Evolutionary conservation across 2,888 invertebrate genomes (phyloP), one percentile per base, ranked within the genome.

Genomic region (Thecophora atra): DNA sequence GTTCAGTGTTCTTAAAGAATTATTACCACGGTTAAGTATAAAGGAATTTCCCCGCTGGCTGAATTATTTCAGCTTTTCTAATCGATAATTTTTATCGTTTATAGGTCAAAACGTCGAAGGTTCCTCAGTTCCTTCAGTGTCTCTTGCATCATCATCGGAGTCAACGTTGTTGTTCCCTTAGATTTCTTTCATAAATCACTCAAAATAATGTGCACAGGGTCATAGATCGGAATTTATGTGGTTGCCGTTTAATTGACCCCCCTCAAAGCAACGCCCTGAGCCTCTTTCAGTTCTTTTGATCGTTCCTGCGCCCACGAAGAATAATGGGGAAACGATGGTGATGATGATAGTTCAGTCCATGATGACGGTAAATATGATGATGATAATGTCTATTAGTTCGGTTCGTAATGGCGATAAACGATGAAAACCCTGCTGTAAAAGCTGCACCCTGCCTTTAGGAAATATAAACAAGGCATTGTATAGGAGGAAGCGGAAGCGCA

Each of bases 321-420:
- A 24, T 64, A 42, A n/a, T 47, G 6, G 13, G 8, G 26, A 24
- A 64, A 64, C 3, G 44, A 37, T 64, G 64, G 47, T 64, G 37
- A 37, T 37, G 37, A 37, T 37, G 37, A 2, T 11, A 37, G 37
- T n/a, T n/a, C n/a, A n/a, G n/a, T n/a, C n/a, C n/a, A n/a, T n/a
- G n/a, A n/a, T 37, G 37, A 37, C 11, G 37, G 11, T 37, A 11
- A 37, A 6, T 6, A 37, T 11, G 11, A 37, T 37, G 37, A 8
- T 37, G 37, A 37, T 37, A 37, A 37, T 37, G 37, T 37, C 11
- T 6, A 37, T 37, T 37, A 37, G 37, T 37, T 37, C 37, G 37
- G 62, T 37, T 21, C 37, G 42, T 62, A 62, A 62, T 62, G 62
- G 37, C 7, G 19, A 62, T 11, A 37, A 37, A 62, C 7, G 37